A percentile compares a stretch with the other conserved stretches of the same genome.
Conservation (phyloP, 1,140 invertebrate species). For the Drosophila biarmipes region DNA sequence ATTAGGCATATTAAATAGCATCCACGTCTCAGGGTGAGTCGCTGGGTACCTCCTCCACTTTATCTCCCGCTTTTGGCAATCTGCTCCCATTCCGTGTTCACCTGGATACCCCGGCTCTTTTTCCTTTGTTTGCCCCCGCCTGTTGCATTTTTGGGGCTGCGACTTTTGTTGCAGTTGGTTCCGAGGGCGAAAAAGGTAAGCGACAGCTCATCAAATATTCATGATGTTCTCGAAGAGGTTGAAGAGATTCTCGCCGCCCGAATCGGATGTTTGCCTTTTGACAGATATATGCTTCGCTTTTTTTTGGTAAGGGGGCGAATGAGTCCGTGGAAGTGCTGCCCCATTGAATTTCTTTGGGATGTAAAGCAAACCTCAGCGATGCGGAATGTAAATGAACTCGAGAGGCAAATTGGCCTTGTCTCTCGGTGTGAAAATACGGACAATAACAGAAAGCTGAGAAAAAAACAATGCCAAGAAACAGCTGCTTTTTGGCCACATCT, state of each 20-base stretch:
- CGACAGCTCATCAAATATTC: constrained; percentile 53
- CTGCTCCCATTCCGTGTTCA: constrained; percentile 12
- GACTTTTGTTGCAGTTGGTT: constrained; percentile 26
- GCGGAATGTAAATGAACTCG: constrained; percentile 58
- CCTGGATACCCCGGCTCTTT: constrained; percentile 3
- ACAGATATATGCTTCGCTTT: constrained; percentile 22
- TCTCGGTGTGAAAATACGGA: constrained; percentile 37
- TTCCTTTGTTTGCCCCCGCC: constrained; percentile 33
- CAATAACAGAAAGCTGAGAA: constrained; percentile 38
- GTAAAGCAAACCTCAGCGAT: constrained; percentile 29
- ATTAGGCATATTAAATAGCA: not conserved
- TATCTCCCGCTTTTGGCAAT: constrained; percentile 19
- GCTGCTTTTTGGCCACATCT: constrained; percentile 56
- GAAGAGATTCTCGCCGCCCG: constrained; percentile 20
- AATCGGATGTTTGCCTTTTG: constrained; percentile 41
- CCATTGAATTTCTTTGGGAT: constrained; percentile 34
- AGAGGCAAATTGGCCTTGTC: constrained; percentile 54
- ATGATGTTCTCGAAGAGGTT: constrained; percentile 27
- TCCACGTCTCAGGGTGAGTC: not conserved
- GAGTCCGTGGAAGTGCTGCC: constrained; percentile 1
- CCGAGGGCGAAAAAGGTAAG: constrained; percentile 33
- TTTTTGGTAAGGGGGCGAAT: not conserved
- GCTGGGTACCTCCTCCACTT: not conserved
- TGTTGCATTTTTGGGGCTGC: constrained; percentile 45
- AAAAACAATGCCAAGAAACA: constrained; percentile 46